Evolutionary conservation across 2,888 invertebrate species (phyloP).

Genomic region (Chloroclysta siterata): DNA sequence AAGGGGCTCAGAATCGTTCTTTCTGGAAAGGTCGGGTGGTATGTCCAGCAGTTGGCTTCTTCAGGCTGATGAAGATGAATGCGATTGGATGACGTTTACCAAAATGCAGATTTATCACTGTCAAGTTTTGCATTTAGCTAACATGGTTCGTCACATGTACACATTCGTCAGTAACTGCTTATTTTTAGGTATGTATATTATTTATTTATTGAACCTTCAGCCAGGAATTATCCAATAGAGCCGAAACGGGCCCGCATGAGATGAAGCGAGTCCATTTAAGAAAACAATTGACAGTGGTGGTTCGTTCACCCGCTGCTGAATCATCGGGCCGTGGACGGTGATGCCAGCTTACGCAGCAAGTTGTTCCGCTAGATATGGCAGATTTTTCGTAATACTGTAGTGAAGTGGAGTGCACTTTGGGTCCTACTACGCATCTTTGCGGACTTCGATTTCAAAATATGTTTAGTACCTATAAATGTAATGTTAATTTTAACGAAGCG

Average conservation of each 20-base stretch:
- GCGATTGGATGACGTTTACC: not conserved
- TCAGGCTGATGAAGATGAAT: too few species aligned
- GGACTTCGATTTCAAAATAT: too few species aligned
- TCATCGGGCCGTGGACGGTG: constrained; percentile 56
- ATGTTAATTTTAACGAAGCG: too few species aligned
- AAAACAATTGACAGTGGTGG: constrained; percentile 77
- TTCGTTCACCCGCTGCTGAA: constrained; percentile 77
- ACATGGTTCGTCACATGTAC: too few species aligned
- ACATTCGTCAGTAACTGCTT: not conserved
- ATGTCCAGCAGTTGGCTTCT: too few species aligned
- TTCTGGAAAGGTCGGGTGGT: too few species aligned
- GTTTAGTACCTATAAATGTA: too few species aligned
- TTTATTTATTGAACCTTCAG: constrained; percentile 32
- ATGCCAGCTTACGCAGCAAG: constrained; percentile 1
- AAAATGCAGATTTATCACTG: too few species aligned
- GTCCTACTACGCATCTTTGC: too few species aligned
- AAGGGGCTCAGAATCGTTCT: too few species aligned
- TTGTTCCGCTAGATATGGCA: constrained; percentile 2
- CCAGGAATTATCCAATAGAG: constrained; percentile 60
- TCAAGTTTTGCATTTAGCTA: too few species aligned
- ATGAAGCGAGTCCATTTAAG: constrained; percentile 73
- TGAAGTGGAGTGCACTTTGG: not conserved
- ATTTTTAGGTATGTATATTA: constrained; percentile 1
- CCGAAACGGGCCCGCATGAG: constrained; percentile 76
- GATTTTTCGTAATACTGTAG: not conserved